Conservation (phyloP, 2,888 invertebrate genomes). For the Ormyrus rosae region DNA sequence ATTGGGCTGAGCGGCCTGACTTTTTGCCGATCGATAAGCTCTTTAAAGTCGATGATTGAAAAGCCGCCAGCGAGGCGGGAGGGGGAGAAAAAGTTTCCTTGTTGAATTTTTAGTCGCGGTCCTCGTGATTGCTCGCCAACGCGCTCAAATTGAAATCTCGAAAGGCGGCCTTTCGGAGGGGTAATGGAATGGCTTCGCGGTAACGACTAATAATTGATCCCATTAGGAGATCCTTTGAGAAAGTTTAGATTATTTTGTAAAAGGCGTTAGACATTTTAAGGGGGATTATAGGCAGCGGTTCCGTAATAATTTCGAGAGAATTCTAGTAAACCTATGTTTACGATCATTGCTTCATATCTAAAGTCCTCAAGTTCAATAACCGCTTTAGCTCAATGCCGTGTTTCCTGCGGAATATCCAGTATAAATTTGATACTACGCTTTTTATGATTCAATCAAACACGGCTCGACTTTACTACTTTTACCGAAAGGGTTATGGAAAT, state of each 20-base stretch:
- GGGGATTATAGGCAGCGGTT: background rate
- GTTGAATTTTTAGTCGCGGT: slow-evolving; percentile 39
- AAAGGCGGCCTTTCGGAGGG: background rate
- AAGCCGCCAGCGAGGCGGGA: background rate
- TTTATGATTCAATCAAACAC: slow-evolving; percentile 13
- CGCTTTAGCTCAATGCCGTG: background rate
- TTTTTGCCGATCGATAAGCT: slow-evolving; percentile 25
- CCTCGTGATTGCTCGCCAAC: slow-evolving; percentile 23
- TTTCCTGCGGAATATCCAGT: background rate
- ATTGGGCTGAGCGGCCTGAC: slow-evolving; percentile 20
- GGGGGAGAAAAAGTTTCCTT: slow-evolving; percentile 41
- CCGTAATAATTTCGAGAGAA: too few species aligned
- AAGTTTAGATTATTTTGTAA: too few species aligned
- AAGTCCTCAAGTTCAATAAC: background rate
- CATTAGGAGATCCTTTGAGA: too few species aligned
- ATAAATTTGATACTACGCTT: background rate
- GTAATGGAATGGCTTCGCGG: too few species aligned
- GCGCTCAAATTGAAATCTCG: slow-evolving; percentile 28
- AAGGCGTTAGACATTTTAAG: background rate
- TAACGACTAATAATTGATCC: too few species aligned
- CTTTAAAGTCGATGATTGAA: slow-evolving; percentile 51
- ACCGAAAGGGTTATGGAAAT: too few species aligned
- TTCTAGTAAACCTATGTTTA: too few species aligned
- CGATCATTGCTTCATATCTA: too few species aligned
- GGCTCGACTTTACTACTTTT: background rate